Percentiles rank a stretch among this genome's conserved stretches.
These are phyloP conservation scores for Paramacrobiotus metropolitanus DNA, from an alignment of 1,140 invertebrate genomes.

Conservation along the genomic window DNA sequence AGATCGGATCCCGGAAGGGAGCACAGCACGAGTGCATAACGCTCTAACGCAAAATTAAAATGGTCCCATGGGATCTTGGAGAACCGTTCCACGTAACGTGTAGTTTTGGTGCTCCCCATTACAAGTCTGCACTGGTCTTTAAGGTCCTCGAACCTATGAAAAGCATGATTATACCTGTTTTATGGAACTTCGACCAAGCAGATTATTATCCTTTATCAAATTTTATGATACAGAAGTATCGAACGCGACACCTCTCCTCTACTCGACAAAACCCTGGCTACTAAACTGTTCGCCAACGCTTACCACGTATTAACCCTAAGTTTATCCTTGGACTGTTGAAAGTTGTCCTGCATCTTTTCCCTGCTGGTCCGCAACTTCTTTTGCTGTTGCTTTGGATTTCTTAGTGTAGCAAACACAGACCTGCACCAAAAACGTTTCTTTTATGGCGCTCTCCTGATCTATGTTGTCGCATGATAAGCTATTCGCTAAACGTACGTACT, in stretches of 20 bases:
- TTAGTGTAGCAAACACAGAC: too few species aligned
- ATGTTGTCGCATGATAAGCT: not conserved
- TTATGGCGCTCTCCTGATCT: not conserved
- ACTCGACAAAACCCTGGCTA: not conserved
- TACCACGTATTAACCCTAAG: constrained; percentile 4
- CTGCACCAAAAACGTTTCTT: not conserved
- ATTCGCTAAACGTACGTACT: not conserved
- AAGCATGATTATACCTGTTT: too few species aligned
- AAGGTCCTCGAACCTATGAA: not conserved
- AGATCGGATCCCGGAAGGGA: not conserved
- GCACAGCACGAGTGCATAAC: not conserved
- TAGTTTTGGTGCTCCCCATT: not conserved
- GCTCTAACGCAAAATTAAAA: not conserved
- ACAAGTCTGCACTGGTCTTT: not conserved
- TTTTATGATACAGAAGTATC: too few species aligned
- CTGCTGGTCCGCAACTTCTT: too few species aligned
- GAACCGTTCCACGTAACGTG: not conserved
- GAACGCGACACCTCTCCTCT: too few species aligned
- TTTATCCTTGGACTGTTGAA: too few species aligned
- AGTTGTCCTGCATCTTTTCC: too few species aligned
- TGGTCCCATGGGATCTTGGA: not conserved
- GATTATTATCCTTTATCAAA: not conserved
- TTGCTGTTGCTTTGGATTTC: too few species aligned
- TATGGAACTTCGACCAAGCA: not conserved
- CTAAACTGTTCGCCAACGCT: not conserved